Evolutionary conservation across 2,113 vertebrate genomes (phyloP), one percentile per base, ranked within the genome.

Genomic region (Ploceus nigricollis): DNA sequence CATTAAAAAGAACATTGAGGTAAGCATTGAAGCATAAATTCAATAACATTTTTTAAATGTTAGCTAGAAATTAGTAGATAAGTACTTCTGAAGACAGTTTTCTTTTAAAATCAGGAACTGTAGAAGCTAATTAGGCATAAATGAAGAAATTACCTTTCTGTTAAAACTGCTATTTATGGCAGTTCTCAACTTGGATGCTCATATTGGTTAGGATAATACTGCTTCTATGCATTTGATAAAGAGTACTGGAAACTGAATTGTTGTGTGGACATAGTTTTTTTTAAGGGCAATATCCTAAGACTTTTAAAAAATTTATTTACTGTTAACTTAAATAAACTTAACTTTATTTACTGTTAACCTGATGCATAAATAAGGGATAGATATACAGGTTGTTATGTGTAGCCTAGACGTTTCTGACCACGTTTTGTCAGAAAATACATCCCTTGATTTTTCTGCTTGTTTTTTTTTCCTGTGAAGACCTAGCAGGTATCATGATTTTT

Each of bases 1-100:
- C 97, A 97, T 99, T 96, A 99, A 98, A 96, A 98, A 98, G 97
- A 99, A 99, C 95, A 99, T 99, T 75, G 98, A 99, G 98, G 99
- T 99, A 98, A 97, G 98, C 97, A 80, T 93, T 94, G 91, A 89
- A 87, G 22, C 31, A 50, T 88, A 64, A 77, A 50, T 53, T 40
- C 10, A 33, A 11, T 84, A 63, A 14, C 3, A 45, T 61, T 70
- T 87, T 83, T 16, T 15, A 9, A 78, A 58, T 54, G 4, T 73
- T 84, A 84, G 44, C 7, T 89, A 66, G 68, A 51, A 70, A 25
- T 31, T 37, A 54, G 37, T 64, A 13, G 65, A 1, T 40, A 54
- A 65, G 14, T 45, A 39, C 22, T 87, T 94, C 33, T 84, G 17
- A 28, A 56, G 37, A 37, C 25, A 73, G 22, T 63, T 70, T 77